Evolutionary conservation across 2,888 invertebrate species (phyloP).

Genomic region (Embidobia sp.): DNA sequence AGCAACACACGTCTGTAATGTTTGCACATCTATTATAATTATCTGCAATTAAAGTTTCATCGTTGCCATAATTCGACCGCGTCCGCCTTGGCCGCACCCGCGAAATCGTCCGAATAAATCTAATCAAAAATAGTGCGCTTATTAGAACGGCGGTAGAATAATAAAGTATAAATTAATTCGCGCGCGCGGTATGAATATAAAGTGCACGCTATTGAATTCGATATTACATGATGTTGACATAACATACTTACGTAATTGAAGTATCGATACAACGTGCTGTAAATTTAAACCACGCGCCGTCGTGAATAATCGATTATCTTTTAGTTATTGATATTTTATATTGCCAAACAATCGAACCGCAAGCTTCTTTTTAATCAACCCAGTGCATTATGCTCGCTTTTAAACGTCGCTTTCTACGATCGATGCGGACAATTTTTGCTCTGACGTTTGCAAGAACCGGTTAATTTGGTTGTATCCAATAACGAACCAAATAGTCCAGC

Average conservation of each 20-base stretch:
- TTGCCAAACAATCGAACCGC: neutral
- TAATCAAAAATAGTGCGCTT: conserved; percentile 17
- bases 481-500: too few relatives aligned
- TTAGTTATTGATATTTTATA: conserved; percentile 11
- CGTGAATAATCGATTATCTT: conserved; percentile 29
- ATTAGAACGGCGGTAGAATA: conserved; percentile 23
- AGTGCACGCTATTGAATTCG: conserved; percentile 38
- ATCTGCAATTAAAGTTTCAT: conserved; percentile 17
- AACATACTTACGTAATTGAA: conserved; percentile 44
- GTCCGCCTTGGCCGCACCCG: neutral
- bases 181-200: conserved; percentile 36
- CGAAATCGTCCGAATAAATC: conserved; percentile 13
- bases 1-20: neutral
- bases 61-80: conserved; percentile 10
- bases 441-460: too few relatives aligned
- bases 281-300: conserved; percentile 26
- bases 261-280: conserved; percentile 37
- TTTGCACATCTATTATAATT: neutral
- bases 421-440: too few relatives aligned
- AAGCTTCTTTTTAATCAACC: neutral
- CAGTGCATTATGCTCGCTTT: neutral
- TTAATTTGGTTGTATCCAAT: too few relatives aligned
- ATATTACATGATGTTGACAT: conserved; percentile 35
- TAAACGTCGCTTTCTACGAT: neutral
- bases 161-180: conserved; percentile 48